These are phyloP conservation scores for Diarsia mendica DNA, from an alignment of 2,888 invertebrate genomes.

Conservation along the genomic window DNA sequence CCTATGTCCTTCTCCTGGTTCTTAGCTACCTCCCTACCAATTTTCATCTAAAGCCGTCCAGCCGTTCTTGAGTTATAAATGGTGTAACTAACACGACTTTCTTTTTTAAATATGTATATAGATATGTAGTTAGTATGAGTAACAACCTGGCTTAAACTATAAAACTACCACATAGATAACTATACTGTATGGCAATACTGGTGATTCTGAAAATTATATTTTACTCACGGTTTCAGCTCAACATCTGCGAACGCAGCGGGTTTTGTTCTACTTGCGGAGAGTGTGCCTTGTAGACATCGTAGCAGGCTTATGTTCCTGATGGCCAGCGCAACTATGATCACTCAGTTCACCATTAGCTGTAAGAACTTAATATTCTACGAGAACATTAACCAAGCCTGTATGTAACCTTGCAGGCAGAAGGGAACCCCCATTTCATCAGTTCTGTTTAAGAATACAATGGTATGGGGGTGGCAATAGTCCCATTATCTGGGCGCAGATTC, in stretches of 20 bases:
- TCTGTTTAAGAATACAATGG: neutral
- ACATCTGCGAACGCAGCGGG: conserved; percentile 84
- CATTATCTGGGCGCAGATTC: neutral
- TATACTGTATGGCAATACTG: neutral
- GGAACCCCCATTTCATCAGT: neutral
- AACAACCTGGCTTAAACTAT: neutral
- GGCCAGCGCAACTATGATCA: conserved; percentile 81
- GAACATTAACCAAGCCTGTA: neutral
- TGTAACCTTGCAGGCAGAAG: neutral
- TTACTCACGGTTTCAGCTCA: conserved; percentile 70
- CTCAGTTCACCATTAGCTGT: conserved; percentile 78
- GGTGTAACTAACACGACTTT: too few relatives aligned
- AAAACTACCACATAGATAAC: neutral
- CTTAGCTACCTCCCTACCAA: too few relatives aligned
- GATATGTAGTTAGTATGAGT: neutral
- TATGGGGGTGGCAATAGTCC: neutral
- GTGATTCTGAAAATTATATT: neutral
- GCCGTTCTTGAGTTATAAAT: too few relatives aligned
- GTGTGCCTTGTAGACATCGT: conserved; percentile 75
- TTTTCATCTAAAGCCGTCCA: too few relatives aligned
- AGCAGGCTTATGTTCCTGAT: conserved; percentile 82
- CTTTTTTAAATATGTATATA: too few relatives aligned
- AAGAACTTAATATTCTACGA: conserved; percentile 47
- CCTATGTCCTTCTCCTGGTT: too few relatives aligned
- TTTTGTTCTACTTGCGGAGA: conserved; percentile 82